Evolutionary conservation across 37 sponge, comb jelly and placozoan genomes (phyloP).

Genomic region (Mnemiopsis leidyi): DNA sequence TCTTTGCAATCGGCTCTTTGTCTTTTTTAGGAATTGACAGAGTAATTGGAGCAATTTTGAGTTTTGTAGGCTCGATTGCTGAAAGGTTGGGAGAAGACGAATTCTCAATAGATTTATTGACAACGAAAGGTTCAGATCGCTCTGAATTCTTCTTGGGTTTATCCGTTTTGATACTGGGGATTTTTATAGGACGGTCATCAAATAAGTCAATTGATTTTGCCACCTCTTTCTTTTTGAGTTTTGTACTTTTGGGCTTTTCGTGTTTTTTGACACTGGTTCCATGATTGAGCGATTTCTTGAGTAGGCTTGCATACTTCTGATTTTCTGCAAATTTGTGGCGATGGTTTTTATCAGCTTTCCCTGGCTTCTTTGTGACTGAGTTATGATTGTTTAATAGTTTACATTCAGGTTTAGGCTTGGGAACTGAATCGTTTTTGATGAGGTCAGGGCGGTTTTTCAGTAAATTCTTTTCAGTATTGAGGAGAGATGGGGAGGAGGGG

Average conservation of each 20-base stretch:
- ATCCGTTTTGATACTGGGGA: not conserved
- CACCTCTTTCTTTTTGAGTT: not conserved
- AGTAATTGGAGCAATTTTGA: not conserved
- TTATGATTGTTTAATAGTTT: not conserved
- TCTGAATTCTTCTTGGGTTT: not conserved
- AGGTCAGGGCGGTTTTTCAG: slow-evolving; percentile 61
- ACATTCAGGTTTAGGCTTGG: slow-evolving; percentile 20
- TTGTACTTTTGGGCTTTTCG: slow-evolving; percentile 5
- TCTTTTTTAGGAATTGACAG: not conserved
- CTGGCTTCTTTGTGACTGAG: not conserved
- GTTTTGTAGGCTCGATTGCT: not conserved
- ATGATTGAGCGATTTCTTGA: not conserved
- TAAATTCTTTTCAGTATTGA: not conserved
- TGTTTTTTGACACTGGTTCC: not conserved
- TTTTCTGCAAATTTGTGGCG: not conserved
- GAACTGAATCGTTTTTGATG: not conserved
- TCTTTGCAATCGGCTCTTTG: not conserved
- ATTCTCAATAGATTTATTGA: not conserved
- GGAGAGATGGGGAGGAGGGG: not conserved
- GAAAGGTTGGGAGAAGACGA: not conserved
- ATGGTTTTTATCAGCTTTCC: not conserved
- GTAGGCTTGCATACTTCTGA: not conserved
- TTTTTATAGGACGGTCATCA: slow-evolving; percentile 7
- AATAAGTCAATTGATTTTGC: not conserved
- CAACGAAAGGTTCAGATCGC: not conserved